Conservation (phyloP, 2,888 invertebrate species). For the Mythimna pallens region DNA sequence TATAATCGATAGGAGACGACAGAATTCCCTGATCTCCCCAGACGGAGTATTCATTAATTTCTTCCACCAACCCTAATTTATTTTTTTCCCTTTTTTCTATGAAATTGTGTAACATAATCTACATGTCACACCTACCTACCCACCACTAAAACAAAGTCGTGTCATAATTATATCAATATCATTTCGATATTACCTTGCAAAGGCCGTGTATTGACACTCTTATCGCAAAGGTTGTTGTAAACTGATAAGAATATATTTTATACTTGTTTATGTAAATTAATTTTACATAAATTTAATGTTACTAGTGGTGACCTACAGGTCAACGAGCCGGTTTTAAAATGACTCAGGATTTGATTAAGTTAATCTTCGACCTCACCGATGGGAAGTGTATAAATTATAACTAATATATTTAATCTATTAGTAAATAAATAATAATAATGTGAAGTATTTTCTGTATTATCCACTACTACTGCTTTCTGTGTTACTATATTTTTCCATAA, state of each 20-base stretch:
- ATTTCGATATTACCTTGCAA: slow-evolving; percentile 7
- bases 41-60: too few species aligned
- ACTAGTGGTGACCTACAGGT: not conserved
- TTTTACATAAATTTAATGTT: not conserved
- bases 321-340: not conserved
- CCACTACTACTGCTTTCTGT: too few species aligned
- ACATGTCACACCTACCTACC: not conserved
- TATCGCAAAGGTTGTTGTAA: slow-evolving; percentile 36
- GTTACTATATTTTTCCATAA: too few species aligned
- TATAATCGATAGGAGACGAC: too few species aligned
- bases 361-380: not conserved
- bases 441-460: too few species aligned
- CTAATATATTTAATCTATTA: too few species aligned
- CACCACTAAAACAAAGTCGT: not conserved
- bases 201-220: slow-evolving; percentile 41
- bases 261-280: slow-evolving; percentile 1
- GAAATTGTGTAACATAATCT: too few species aligned
- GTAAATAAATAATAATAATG: too few species aligned
- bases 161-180: not conserved
- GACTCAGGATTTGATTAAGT: not conserved
- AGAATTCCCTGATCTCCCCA: too few species aligned
- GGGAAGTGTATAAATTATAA: not conserved
- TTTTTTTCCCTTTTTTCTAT: too few species aligned
- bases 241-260: slow-evolving; percentile 26
- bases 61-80: too few species aligned